Evolutionary conservation across 1,140 invertebrate genomes (phyloP).

Genomic region (Hestina assimilis): DNA sequence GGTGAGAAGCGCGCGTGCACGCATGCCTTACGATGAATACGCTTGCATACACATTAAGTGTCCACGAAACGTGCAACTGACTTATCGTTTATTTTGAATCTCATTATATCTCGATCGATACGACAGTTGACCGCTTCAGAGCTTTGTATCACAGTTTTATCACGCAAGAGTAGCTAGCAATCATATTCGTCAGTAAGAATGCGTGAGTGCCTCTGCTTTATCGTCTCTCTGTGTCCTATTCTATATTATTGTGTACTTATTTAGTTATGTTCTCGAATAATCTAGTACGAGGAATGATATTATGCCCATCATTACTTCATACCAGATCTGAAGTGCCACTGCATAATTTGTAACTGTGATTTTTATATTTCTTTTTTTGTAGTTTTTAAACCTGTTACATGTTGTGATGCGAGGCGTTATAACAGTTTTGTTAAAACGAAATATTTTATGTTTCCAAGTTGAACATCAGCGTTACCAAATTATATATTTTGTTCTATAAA

Average conservation of each 20-base stretch:
- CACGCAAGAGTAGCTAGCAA: slow-evolving; percentile 36
- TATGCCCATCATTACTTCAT: slow-evolving; percentile 65
- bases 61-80: slow-evolving; percentile 14
- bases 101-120: slow-evolving; percentile 5
- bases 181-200: slow-evolving; percentile 63
- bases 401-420: slow-evolving; percentile 65
- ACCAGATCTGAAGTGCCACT: slow-evolving; percentile 73
- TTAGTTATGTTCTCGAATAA: slow-evolving; percentile 62
- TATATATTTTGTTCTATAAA: slow-evolving; percentile 40
- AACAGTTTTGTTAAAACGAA: slow-evolving; percentile 35
- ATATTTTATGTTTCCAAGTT: slow-evolving; percentile 25
- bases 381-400: slow-evolving; percentile 71
- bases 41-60: slow-evolving; percentile 37
- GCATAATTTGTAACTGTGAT: slow-evolving; percentile 78
- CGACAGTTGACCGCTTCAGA: slow-evolving; percentile 21
- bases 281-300: slow-evolving; percentile 57
- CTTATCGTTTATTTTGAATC: slow-evolving; percentile 14
- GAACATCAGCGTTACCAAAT: slow-evolving; percentile 50
- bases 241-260: slow-evolving; percentile 73
- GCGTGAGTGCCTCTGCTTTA: slow-evolving; percentile 67
- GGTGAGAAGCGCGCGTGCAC: slow-evolving; percentile 71
- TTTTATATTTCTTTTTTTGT: slow-evolving; percentile 73
- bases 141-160: slow-evolving; percentile 12
- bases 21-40: slow-evolving; percentile 63
- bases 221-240: slow-evolving; percentile 73